Conservation (phyloP, 2,888 invertebrate genomes). For the Parnassius mnemosyne region DNA sequence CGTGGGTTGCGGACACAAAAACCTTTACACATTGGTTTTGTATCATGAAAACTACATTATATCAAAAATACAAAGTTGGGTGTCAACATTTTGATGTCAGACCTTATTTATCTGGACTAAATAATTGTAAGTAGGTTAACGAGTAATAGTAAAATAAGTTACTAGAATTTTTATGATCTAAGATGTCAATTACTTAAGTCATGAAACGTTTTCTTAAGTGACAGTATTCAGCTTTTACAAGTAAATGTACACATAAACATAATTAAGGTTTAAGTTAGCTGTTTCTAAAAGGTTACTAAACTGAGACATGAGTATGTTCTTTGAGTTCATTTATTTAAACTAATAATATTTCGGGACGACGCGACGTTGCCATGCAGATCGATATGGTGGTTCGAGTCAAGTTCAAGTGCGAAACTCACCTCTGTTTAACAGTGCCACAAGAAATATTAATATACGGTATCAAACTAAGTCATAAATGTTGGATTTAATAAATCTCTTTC, state of each 20-base stretch:
- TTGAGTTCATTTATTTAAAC: conserved; percentile 45
- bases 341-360: conserved; percentile 44
- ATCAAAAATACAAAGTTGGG: too few species aligned
- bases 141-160: too few species aligned
- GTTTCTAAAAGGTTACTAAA: neutral
- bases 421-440: neutral
- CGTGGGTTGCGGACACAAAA: too few species aligned
- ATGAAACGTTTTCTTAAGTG: too few species aligned
- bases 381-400: conserved; percentile 35
- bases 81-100: too few species aligned
- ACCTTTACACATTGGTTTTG: too few species aligned
- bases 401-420: conserved; percentile 39
- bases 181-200: too few species aligned
- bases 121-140: too few species aligned
- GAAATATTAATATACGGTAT: conserved; percentile 1
- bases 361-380: conserved; percentile 39
- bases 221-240: neutral
- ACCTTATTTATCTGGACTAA: too few species aligned
- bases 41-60: too few species aligned
- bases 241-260: conserved; percentile 2
- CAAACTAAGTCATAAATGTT: neutral
- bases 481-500: neutral
- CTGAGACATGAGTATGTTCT: conserved; percentile 20
- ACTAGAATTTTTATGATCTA: too few species aligned
- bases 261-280: conserved; percentile 7